Evolutionary conservation across 2,797 vertebrate species (phyloP).

Genomic region (Tamandua tetradactyla): DNA sequence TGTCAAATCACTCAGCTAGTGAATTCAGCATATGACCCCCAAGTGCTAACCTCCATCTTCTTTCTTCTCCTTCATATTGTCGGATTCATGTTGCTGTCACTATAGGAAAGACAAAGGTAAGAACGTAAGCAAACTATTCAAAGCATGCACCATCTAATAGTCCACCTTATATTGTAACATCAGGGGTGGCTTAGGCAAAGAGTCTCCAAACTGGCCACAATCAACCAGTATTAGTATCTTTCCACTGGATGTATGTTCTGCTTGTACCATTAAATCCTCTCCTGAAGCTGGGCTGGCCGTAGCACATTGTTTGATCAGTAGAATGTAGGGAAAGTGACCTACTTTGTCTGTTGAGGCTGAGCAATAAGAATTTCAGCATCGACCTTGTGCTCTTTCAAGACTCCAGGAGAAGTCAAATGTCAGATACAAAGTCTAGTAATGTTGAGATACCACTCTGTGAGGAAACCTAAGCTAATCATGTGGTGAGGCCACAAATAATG

Average conservation of each 20-base stretch:
- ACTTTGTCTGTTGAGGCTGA: background rate
- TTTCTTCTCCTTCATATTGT: background rate
- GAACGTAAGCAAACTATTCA: background rate
- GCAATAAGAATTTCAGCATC: background rate
- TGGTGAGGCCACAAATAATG: background rate
- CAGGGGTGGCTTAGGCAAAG: background rate
- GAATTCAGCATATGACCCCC: background rate
- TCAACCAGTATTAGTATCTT: background rate
- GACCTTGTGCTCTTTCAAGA: background rate
- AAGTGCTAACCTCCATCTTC: background rate
- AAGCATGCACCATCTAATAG: background rate
- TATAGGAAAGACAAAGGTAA: background rate
- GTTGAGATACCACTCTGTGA: background rate
- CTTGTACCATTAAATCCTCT: background rate
- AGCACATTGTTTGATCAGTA: background rate
- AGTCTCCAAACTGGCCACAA: background rate
- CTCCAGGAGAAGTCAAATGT: background rate
- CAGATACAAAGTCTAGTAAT: background rate
- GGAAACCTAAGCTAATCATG: background rate
- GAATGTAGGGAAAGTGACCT: background rate
- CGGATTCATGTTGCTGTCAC: background rate
- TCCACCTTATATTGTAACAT: background rate
- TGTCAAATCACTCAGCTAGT: background rate
- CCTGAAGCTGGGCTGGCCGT: background rate
- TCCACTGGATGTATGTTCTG: background rate